A percentile compares a stretch with the other conserved stretches of the same genome.
Evolutionary conservation across 2,113 vertebrate genomes (phyloP).

Genomic region (Python bivittatus): DNA sequence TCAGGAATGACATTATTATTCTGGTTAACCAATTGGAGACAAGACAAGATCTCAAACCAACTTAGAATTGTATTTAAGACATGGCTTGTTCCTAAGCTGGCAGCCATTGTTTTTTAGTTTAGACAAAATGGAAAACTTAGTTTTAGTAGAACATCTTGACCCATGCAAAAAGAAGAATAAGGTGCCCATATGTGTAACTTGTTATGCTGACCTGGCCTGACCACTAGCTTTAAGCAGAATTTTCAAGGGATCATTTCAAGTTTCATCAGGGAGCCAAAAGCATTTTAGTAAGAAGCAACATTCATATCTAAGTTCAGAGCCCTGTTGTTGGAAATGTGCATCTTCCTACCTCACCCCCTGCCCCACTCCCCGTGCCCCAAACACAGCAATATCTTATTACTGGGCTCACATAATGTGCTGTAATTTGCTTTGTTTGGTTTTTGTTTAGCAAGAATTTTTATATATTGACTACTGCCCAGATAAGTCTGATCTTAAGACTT

Average conservation of each 20-base stretch:
- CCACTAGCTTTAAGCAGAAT: not conserved
- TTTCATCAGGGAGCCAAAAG: not conserved
- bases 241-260: not conserved
- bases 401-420: not conserved
- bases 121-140: not conserved
- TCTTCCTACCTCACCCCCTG: not conserved
- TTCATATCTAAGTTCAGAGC: not conserved
- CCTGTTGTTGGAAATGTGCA: not conserved
- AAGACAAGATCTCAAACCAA: not conserved
- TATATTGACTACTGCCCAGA: not conserved
- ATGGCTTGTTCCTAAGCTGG: not conserved
- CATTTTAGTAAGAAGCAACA: too few relatives aligned
- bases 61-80: not conserved
- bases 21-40: not conserved
- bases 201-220: not conserved
- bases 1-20: not conserved
- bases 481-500: not conserved
- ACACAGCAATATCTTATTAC: not conserved
- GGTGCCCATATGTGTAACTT: not conserved
- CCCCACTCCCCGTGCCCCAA: not conserved
- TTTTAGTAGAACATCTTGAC: not conserved
- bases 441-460: not conserved
- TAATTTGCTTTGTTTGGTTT: not conserved
- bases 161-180: not conserved
- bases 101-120: not conserved